Percentiles rank a stretch among this genome's conserved stretches.
Conservation (phyloP, 2,797 vertebrate genomes). For the Lacerta viridis region DNA sequence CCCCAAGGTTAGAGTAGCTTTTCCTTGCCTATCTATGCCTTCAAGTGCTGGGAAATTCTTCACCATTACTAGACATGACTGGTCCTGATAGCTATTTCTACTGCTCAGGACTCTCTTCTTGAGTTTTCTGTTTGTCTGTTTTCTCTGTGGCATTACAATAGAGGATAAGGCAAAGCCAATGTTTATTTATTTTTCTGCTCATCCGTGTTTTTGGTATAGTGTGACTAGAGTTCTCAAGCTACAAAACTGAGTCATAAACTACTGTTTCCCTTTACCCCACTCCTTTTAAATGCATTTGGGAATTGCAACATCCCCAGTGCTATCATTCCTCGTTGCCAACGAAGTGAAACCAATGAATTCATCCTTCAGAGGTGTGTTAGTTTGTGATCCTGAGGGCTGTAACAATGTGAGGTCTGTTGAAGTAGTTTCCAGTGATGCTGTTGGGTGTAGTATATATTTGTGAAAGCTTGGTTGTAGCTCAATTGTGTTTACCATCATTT, state of each 20-base stretch:
- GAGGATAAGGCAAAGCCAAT: rapidly evolving
- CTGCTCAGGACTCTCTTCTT: background rate
- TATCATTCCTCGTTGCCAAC: background rate
- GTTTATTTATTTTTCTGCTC: background rate
- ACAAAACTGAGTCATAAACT: background rate
- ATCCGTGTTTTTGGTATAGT: background rate
- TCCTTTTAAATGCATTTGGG: background rate
- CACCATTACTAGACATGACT: rapidly evolving
- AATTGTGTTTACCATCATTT: background rate
- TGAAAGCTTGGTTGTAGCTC: background rate
- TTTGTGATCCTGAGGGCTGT: background rate
- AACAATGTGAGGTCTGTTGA: background rate
- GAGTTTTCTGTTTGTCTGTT: background rate
- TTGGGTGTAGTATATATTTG: background rate
- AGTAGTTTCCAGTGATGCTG: background rate
- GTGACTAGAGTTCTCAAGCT: background rate
- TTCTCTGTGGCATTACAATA: rapidly evolving
- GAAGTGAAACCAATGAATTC: background rate
- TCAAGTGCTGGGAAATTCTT: background rate
- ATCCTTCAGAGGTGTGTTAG: background rate
- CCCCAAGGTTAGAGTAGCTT: background rate
- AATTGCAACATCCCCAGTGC: background rate
- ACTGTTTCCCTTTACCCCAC: background rate
- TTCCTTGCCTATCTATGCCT: background rate
- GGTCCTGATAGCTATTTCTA: background rate